Conservation (phyloP, 2,113 vertebrate species). For the Jacana jacana region DNA sequence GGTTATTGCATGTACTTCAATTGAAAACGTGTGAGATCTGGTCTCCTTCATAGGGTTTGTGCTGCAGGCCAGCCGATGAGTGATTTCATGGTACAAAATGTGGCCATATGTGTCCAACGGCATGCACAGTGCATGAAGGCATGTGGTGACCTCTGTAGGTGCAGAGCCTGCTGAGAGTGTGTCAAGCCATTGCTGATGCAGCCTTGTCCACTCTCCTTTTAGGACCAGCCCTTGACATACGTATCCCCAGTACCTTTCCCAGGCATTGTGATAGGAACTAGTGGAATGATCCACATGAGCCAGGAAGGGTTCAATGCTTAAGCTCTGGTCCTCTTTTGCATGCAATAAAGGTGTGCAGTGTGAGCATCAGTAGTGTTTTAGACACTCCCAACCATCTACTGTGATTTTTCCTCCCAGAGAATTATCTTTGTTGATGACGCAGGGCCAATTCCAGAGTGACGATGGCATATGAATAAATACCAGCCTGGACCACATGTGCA, state of each 20-base stretch:
- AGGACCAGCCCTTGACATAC: neutral
- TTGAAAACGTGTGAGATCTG: neutral
- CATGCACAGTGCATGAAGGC: neutral
- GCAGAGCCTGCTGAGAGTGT: neutral
- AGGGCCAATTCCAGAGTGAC: neutral
- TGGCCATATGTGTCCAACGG: rapidly evolving
- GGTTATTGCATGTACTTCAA: neutral
- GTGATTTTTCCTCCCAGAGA: neutral
- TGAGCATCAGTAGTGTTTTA: neutral
- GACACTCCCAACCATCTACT: neutral
- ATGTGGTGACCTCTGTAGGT: neutral
- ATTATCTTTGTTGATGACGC: neutral
- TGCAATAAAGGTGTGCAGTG: neutral
- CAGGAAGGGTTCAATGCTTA: neutral
- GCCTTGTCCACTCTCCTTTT: neutral
- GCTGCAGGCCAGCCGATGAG: neutral
- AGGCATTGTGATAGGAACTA: neutral
- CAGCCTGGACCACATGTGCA: neutral
- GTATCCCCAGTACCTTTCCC: neutral
- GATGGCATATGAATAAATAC: neutral
- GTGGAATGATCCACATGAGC: neutral
- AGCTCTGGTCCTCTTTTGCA: neutral
- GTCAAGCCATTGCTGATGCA: neutral
- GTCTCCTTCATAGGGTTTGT: neutral
- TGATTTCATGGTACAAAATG: neutral